Conservation (phyloP, 1,140 invertebrate species). For the Uloborus diversus region DNA sequence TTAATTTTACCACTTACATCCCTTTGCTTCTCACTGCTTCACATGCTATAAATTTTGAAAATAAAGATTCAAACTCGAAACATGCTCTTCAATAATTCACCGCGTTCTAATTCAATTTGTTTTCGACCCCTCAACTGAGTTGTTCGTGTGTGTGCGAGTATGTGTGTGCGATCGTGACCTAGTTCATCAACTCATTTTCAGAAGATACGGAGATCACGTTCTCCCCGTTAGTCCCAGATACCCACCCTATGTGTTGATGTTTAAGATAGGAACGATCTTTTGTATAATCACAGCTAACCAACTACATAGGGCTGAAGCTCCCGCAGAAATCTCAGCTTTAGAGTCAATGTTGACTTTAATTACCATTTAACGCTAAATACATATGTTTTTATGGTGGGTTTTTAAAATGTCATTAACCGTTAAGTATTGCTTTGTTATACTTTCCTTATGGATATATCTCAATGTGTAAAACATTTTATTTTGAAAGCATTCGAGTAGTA, state of each 20-base stretch:
- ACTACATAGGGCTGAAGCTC: constrained; percentile 44
- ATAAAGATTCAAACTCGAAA: too few relatives aligned
- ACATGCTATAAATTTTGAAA: too few relatives aligned
- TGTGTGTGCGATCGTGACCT: constrained; percentile 40
- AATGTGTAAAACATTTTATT: too few relatives aligned
- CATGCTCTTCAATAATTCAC: too few relatives aligned
- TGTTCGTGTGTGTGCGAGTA: too few relatives aligned
- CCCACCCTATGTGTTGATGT: constrained; percentile 43
- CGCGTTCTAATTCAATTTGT: constrained; percentile 11
- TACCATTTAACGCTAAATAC: constrained; percentile 42
- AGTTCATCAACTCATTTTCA: constrained; percentile 51
- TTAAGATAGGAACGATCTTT: constrained; percentile 34
- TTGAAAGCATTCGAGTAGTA: too few relatives aligned
- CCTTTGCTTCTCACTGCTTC: too few relatives aligned
- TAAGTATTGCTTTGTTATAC: too few relatives aligned
- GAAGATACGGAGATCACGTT: constrained; percentile 52
- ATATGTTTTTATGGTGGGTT: neutral
- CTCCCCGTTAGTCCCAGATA: constrained; percentile 42
- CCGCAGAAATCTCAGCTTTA: neutral
- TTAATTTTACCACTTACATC: too few relatives aligned
- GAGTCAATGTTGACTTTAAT: constrained; percentile 5
- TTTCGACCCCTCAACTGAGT: neutral
- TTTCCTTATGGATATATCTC: too few relatives aligned
- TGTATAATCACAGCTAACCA: constrained; percentile 27
- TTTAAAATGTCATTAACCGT: too few relatives aligned